Evolutionary conservation across 2,113 vertebrate species (phyloP), one percentile per base, ranked within the genome.

Genomic region (Diadophis punctatus): DNA sequence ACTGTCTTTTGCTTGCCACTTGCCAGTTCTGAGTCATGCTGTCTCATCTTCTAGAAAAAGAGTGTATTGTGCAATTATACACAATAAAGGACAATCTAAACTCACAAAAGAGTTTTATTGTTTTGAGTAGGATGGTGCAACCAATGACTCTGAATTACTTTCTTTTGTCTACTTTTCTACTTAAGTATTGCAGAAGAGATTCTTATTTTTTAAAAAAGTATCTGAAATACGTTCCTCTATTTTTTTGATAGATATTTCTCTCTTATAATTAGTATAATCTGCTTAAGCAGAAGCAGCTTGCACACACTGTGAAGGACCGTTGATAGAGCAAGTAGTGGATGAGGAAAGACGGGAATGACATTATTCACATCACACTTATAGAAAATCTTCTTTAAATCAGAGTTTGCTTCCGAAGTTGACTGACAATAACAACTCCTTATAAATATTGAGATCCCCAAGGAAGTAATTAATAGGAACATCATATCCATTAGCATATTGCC

Each of bases 281-380:
- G 25, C 51, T 58, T 43, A 30, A 93, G 56, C n/a, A 39, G 55
- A 39, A 88, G 43, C 12, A 25, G 10, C 92, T 46, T 49, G 9
- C 89, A 48, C 22, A 39, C 0, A 88, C 34, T 91, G 87, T 94
- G 0, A 91, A 88, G 1, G 89, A 12, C n/a, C 0, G 3, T 11
- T 86, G 52, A 56, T 94, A 20, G 30, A 91, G 16, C 55, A 18
- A 0, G 23, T 86, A 2, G 12, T 0, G 2, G 0, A 1, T 20
- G 55, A 89, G 56, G 86, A 88, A 1, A 55, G 90, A 91, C 3
- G 8, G 20, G 1, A 0, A 49, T 85, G 12, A 68, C 86, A 9
- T 94, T 94, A 93, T 90, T 94, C 90, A 93, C 89, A 39, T 94
- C 93, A 86, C 51, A 95, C 93, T 94, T 94, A 56, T 85, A 95